Percentiles rank a stretch among this genome's conserved stretches.
These are phyloP conservation scores for Drosophila funebris DNA, from an alignment of 1,140 invertebrate genomes.

Conservation along the genomic window DNA sequence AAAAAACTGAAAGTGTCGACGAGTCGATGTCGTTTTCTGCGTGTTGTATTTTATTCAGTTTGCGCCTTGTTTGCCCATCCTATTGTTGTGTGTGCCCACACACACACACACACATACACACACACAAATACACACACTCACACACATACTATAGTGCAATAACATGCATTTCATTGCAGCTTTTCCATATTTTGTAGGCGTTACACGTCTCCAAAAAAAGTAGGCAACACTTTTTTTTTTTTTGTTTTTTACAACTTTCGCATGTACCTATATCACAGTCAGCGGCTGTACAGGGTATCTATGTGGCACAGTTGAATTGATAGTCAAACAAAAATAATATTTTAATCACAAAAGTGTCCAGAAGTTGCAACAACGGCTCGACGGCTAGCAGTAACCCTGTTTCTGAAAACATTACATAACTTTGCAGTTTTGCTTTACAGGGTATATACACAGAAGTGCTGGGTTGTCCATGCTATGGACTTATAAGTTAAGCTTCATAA, in stretches of 20 bases:
- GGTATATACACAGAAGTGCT: too few species aligned
- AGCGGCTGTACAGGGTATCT: not conserved
- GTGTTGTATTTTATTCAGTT: conserved; percentile 48
- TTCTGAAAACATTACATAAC: too few species aligned
- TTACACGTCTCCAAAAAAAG: conserved; percentile 15
- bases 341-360: too few species aligned
- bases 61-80: conserved; percentile 1
- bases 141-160: not conserved
- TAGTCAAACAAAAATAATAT: too few species aligned
- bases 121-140: not conserved
- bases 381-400: too few species aligned
- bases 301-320: not conserved
- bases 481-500: too few species aligned
- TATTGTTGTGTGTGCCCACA: conserved; percentile 17
- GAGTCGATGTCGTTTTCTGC: conserved; percentile 40
- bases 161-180: not conserved
- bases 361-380: too few species aligned
- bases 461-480: too few species aligned
- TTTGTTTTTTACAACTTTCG: not conserved
- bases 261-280: conserved; percentile 17
- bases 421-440: too few species aligned
- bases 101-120: not conserved
- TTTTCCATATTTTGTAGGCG: conserved; percentile 19
- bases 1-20: conserved; percentile 75
- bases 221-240: conserved; percentile 6